Base-by-base conservation (phyloP, 2,888 invertebrate genomes). In the Taenaris catops region DNA sequence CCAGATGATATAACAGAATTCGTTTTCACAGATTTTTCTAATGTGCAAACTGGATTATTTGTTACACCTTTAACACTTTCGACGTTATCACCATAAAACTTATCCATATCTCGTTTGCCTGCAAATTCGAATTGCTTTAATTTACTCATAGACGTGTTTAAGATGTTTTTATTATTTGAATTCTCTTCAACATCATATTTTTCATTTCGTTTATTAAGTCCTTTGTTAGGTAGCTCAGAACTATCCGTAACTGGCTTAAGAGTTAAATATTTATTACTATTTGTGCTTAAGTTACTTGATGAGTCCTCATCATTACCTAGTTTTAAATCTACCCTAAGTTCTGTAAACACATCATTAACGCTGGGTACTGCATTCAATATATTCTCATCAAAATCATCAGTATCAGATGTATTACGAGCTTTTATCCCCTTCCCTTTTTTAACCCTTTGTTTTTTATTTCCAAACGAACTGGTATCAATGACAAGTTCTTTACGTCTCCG, bases 281-380 rank as follows among this genome's bases (percentile, higher is more conserved):
- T 32, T 2, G 17, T 8, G 5, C 25, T 18, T 32, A 20, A 43
- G 37, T 51, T 29, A 20, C 25, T 31, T 32, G 24, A 23, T 3
- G 7, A 27, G 23, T 38, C 35, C 36, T 39, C 21, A 19, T 46
- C 39, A 37, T 43, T 35, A 18, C 49, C 38, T 24, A 43, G 38
- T 31, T 49, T 63, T 8, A 84, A 70, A 53, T 79, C 62, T 17
- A 83, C 70, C 23, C 64, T 70, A 40, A 83, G 58, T 42, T 74
- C 67, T 18, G 62, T 56, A 40, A 75, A 83, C 9, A 64, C 62
- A 53, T 87, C 83, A 60, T 87, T 80, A 0, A 87, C 87, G 63
- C 86, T 86, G 0, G 86, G 87, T 2, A 87, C 64, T 43, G 62
- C 73, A 44, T 86, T 72, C 18, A 87, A 53, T 11, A 70, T 49